A percentile compares a stretch with the other conserved stretches of the same genome.
phyloP scores from a whole-genome alignment of 2,888 invertebrate species.

The Tinea semifulvella region DNA sequence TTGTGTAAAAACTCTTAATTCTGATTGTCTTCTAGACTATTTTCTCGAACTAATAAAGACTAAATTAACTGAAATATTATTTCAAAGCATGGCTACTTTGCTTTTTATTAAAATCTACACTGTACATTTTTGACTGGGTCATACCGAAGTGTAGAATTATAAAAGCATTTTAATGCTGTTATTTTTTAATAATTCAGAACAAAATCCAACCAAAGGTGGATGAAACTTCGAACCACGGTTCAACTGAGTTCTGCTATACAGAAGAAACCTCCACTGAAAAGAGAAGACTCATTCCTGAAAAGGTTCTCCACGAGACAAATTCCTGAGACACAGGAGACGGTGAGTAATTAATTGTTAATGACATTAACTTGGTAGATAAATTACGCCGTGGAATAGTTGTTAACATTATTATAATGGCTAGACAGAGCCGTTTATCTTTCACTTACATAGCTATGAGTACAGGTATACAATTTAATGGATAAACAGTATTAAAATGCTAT shows the following conservation, averaged over 20 bases:
- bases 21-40: slow-evolving; percentile 7
- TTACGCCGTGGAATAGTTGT: too few species aligned
- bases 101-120: slow-evolving; percentile 7
- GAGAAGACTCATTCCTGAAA: slow-evolving; percentile 93
- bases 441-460: too few species aligned
- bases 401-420: too few species aligned
- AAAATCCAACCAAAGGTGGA: slow-evolving; percentile 95
- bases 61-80: background rate
- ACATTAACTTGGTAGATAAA: background rate
- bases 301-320: slow-evolving; percentile 93
- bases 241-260: slow-evolving; percentile 89
- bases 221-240: slow-evolving; percentile 93
- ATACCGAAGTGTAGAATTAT: slow-evolving; percentile 4
- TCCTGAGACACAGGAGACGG: slow-evolving; percentile 84
- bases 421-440: too few species aligned
- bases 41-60: background rate
- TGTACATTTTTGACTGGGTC: background rate
- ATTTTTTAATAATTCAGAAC: slow-evolving; percentile 68
- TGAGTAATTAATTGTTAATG: slow-evolving; percentile 36
- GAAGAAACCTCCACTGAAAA: slow-evolving; percentile 89
- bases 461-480: too few species aligned
- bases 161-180: slow-evolving; percentile 8
- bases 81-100: slow-evolving; percentile 11
- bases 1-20: slow-evolving; percentile 1
- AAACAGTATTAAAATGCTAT: too few species aligned